Conservation (phyloP, 2,797 vertebrate species). For the Chiloscyllium punctatum region DNA sequence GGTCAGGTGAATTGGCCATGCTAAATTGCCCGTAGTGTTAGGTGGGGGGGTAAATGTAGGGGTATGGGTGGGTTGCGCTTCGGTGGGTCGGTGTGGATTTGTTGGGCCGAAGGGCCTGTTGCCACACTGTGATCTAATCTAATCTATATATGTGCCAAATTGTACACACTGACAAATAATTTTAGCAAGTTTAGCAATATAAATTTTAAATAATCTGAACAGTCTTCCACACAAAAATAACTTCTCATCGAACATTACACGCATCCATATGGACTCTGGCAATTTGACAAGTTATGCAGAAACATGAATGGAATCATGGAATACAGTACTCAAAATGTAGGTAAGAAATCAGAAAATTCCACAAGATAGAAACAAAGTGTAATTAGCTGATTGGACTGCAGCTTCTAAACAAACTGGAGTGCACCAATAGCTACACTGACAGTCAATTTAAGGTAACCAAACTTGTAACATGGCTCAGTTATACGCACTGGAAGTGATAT, state of each 20-base stretch:
- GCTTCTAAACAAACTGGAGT: background rate
- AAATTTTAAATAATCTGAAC: background rate
- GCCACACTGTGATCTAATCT: no score
- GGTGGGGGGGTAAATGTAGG: no score
- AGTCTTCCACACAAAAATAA: background rate
- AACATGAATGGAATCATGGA: background rate
- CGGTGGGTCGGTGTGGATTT: no score
- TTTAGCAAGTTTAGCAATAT: background rate
- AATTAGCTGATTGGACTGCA: no score
- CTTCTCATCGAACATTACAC: background rate
- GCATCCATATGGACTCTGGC: background rate
- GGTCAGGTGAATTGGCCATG: no score
- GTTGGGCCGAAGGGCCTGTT: no score
- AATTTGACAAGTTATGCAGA: background rate
- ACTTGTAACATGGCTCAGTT: background rate
- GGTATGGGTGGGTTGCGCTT: no score
- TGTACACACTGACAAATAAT: background rate
- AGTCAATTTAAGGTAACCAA: background rate
- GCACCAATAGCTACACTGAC: background rate
- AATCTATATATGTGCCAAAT: background rate
- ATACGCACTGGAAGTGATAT: background rate
- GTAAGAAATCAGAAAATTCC: background rate
- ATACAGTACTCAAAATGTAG: background rate
- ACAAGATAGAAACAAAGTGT: background rate
- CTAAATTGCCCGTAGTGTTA: no score